Conservation (phyloP, 2,888 invertebrate species). For the Acronicta psi region DNA sequence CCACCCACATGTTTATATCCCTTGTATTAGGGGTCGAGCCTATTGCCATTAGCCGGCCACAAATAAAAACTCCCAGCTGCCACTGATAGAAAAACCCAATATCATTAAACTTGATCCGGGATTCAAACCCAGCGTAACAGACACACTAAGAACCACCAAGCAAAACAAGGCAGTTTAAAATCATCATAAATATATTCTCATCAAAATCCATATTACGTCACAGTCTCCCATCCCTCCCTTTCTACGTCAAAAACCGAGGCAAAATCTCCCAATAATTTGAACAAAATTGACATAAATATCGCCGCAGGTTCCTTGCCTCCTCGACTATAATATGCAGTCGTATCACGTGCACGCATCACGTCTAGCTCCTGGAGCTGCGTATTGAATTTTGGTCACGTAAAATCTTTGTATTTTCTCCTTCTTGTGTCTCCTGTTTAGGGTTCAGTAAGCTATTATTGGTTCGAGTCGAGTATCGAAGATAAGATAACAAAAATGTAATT, state of each 20-base stretch:
- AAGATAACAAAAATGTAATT: not conserved
- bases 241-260: not conserved
- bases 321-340: conserved; percentile 46
- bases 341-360: conserved; percentile 71
- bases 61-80: too few species aligned
- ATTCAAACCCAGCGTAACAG: too few species aligned
- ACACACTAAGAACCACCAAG: not conserved
- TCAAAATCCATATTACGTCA: too few species aligned
- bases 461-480: not conserved
- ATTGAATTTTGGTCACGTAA: conserved; percentile 85
- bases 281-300: conserved; percentile 36
- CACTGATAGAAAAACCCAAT: too few species aligned
- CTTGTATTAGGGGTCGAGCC: not conserved
- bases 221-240: not conserved
- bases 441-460: conserved; percentile 36
- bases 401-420: conserved; percentile 79
- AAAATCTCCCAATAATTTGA: conserved; percentile 30
- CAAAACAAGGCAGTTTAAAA: too few species aligned
- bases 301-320: conserved; percentile 35
- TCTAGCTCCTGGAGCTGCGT: conserved; percentile 64
- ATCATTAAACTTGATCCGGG: too few species aligned
- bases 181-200: too few species aligned
- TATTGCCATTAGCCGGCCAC: not conserved
- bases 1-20: too few species aligned
- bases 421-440: conserved; percentile 66